Evolutionary conservation across 2,113 vertebrate species (phyloP).

Genomic region (Corythornis vintsioides): DNA sequence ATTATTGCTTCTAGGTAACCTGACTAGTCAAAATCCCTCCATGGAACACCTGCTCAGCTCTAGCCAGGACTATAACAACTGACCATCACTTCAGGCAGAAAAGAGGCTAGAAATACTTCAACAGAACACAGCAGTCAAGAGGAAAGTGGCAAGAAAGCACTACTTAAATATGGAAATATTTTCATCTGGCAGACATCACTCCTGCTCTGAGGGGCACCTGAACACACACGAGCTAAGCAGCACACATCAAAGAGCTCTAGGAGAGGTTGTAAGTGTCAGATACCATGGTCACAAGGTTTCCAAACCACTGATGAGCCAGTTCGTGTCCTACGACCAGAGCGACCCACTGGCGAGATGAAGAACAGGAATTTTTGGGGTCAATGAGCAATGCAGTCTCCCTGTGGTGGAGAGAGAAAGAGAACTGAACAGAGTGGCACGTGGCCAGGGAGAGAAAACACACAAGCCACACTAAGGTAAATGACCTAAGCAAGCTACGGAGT

Average conservation of each 20-base stretch:
- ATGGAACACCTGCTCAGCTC: not conserved
- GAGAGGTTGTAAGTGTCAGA: constrained; percentile 57
- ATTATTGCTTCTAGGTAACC: not conserved
- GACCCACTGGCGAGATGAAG: constrained; percentile 98
- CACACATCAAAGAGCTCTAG: not conserved
- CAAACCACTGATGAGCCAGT: constrained; percentile 99
- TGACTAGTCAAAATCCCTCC: not conserved
- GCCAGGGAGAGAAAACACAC: not conserved
- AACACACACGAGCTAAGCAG: not conserved
- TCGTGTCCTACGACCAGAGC: constrained; percentile 97
- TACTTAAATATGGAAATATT: rapidly evolving
- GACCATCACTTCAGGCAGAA: not conserved
- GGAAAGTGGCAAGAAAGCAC: not conserved
- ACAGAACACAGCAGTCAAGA: not conserved
- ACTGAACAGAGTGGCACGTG: not conserved
- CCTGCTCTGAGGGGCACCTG: not conserved
- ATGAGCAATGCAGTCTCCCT: constrained; percentile 98
- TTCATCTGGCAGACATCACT: not conserved
- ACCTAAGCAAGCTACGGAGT: constrained; percentile 12
- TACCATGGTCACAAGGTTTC: constrained; percentile 99
- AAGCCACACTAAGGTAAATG: not conserved
- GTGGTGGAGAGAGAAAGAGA: not conserved
- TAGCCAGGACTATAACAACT: not conserved
- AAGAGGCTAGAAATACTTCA: not conserved
- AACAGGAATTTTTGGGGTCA: constrained; percentile 96